Evolutionary conservation across 2,113 vertebrate species (phyloP).

Genomic region (Odontophorus gujanensis): DNA sequence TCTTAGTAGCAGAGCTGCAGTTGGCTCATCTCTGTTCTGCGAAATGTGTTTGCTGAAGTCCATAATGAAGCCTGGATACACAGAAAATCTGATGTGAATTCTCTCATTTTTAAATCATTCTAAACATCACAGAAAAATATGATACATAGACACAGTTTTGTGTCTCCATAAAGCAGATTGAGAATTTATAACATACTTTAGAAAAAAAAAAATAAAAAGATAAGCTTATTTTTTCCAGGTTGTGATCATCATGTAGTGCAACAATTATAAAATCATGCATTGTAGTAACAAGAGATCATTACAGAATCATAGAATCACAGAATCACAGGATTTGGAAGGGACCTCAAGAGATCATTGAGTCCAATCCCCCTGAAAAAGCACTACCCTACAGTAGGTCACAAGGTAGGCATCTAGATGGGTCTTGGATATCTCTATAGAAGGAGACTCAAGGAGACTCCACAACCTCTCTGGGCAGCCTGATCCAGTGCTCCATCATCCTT

Average conservation of each 20-base stretch:
- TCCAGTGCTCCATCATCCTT: too few relatives aligned
- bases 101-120: conserved; percentile 4
- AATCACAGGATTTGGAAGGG: too few relatives aligned
- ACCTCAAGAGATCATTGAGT: too few relatives aligned
- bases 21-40: background rate
- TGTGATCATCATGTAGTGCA: background rate
- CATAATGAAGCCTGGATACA: background rate
- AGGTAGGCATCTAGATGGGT: too few relatives aligned
- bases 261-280: background rate
- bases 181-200: background rate
- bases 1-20: background rate
- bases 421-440: too few relatives aligned
- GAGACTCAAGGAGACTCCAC: too few relatives aligned
- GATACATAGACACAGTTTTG: background rate
- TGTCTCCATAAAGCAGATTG: background rate
- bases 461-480: too few relatives aligned
- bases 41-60: background rate
- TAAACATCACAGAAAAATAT: background rate
- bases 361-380: too few relatives aligned
- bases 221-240: background rate
- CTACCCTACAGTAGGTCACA: too few relatives aligned
- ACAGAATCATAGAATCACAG: too few relatives aligned
- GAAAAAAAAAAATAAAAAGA: background rate
- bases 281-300: background rate
- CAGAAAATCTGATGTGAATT: background rate